These are phyloP conservation scores for Amblyjoppa fuscipennis DNA, from an alignment of 2,888 invertebrate genomes.

Conservation along the genomic window DNA sequence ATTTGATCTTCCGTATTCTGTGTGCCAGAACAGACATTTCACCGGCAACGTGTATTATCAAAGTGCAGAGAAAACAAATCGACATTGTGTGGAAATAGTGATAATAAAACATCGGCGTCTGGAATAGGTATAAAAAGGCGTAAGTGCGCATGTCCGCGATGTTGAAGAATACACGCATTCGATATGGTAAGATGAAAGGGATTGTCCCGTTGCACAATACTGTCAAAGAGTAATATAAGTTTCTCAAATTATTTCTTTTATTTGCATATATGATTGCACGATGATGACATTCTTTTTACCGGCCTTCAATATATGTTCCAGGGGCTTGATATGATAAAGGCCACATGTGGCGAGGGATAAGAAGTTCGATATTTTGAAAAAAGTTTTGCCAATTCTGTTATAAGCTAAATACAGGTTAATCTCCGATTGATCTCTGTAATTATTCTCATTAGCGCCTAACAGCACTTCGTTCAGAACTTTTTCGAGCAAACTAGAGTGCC, in stretches of 20 bases:
- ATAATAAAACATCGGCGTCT: conserved; percentile 60
- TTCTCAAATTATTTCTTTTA: neutral
- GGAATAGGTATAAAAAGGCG: conserved; percentile 55
- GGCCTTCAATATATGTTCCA: conserved; percentile 34
- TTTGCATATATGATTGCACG: neutral
- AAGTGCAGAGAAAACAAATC: conserved; percentile 55
- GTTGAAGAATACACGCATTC: conserved; percentile 62
- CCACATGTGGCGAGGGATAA: conserved; percentile 25
- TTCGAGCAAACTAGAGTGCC: conserved; percentile 34
- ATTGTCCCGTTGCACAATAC: conserved; percentile 56
- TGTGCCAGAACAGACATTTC: conserved; percentile 62
- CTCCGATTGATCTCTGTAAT: conserved; percentile 37
- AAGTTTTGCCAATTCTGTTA: conserved; percentile 31
- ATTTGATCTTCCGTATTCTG: conserved; percentile 32
- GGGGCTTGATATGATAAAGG: conserved; percentile 30
- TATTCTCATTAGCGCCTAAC: conserved; percentile 7
- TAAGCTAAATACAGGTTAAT: conserved; percentile 33
- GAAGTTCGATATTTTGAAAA: conserved; percentile 32
- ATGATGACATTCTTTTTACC: neutral
- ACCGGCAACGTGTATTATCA: conserved; percentile 60
- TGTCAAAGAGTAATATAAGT: conserved; percentile 13
- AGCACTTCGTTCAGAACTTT: conserved; percentile 22
- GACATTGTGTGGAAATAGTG: conserved; percentile 56
- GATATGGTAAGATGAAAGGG: conserved; percentile 53
- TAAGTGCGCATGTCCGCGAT: conserved; percentile 50